phyloP scores from a whole-genome alignment of 1,140 invertebrate genomes.

The Sarcophaga bullata region DNA sequence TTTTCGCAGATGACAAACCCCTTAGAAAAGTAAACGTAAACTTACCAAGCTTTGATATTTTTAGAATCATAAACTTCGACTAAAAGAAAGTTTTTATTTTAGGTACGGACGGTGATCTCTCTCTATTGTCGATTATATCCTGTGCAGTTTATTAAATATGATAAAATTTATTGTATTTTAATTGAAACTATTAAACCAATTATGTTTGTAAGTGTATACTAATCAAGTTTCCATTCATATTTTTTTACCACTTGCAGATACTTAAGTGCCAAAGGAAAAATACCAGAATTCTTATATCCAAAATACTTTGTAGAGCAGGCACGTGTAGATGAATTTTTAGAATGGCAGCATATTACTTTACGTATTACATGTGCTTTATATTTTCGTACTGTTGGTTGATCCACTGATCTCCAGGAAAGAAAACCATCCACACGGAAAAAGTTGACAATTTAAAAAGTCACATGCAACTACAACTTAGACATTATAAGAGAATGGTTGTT shows the following conservation, averaged over 20 bases:
- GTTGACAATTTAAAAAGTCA: slow-evolving; percentile 66
- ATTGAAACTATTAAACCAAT: too few species aligned
- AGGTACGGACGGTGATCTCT: too few species aligned
- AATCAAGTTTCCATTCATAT: neutral
- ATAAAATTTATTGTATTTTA: too few species aligned
- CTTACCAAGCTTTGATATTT: too few species aligned
- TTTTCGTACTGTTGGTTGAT: slow-evolving; percentile 72
- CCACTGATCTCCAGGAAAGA: slow-evolving; percentile 67
- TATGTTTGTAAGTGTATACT: too few species aligned
- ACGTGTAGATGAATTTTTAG: slow-evolving; percentile 83
- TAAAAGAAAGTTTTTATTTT: too few species aligned
- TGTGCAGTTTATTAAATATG: too few species aligned
- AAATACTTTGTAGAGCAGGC: slow-evolving; percentile 75
- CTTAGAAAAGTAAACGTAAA: too few species aligned
- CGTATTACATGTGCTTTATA: slow-evolving; percentile 75
- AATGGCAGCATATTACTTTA: slow-evolving; percentile 86
- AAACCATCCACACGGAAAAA: slow-evolving; percentile 64
- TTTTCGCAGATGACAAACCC: too few species aligned
- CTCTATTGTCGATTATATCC: too few species aligned
- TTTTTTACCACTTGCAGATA: slow-evolving; percentile 46
- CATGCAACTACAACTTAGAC: slow-evolving; percentile 71
- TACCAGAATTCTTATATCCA: slow-evolving; percentile 79
- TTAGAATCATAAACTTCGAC: too few species aligned
- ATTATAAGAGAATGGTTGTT: slow-evolving; percentile 75
- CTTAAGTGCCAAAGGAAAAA: slow-evolving; percentile 59